Percentiles rank a stretch among this genome's conserved stretches.
These are phyloP conservation scores for Dolichomitus sp. DNA, from an alignment of 2,888 invertebrate species.

Conservation along the genomic window DNA sequence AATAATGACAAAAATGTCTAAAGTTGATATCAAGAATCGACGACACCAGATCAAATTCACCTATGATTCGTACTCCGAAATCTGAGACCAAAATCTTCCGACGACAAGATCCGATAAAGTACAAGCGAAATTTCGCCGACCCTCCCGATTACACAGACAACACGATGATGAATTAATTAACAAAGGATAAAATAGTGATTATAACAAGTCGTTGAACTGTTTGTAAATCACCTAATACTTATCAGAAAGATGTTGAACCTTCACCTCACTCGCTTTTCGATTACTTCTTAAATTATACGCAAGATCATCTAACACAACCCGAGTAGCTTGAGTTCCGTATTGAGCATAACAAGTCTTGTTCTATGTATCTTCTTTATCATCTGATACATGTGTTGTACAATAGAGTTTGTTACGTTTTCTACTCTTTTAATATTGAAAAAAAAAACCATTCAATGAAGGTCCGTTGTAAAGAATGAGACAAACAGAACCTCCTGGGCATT, in stretches of 20 bases:
- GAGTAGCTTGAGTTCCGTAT: slow-evolving; percentile 31
- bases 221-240: slow-evolving; percentile 8
- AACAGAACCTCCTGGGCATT: too few relatives aligned
- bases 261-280: slow-evolving; percentile 50
- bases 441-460: too few relatives aligned
- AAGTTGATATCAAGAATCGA: too few relatives aligned
- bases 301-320: slow-evolving; percentile 68
- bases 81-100: too few relatives aligned
- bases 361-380: slow-evolving; percentile 29
- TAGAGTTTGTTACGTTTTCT: neutral
- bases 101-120: too few relatives aligned
- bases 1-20: too few relatives aligned
- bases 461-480: too few relatives aligned
- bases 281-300: slow-evolving; percentile 74
- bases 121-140: too few relatives aligned
- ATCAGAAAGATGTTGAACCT: slow-evolving; percentile 11
- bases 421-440: neutral
- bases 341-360: slow-evolving; percentile 34
- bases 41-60: too few relatives aligned
- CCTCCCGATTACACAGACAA: too few relatives aligned
- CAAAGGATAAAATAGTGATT: neutral
- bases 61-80: too few relatives aligned
- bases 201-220: neutral
- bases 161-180: too few relatives aligned
- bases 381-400: slow-evolving; percentile 15